These are phyloP conservation scores for Acropternis orthonyx DNA, from an alignment of 2,797 vertebrate species.

Conservation along the genomic window DNA sequence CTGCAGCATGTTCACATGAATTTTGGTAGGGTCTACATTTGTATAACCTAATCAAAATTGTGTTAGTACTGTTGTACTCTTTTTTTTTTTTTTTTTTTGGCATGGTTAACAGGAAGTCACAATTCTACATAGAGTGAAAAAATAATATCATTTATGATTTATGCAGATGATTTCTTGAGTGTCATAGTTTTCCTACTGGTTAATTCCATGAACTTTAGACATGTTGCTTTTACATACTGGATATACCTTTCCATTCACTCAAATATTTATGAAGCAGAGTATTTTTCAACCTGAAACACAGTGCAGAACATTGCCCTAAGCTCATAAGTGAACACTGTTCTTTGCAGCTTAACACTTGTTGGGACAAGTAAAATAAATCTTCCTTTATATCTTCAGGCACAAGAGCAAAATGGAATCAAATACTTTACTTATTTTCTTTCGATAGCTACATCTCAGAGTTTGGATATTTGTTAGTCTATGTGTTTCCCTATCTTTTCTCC, in stretches of 20 bases:
- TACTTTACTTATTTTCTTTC: background rate
- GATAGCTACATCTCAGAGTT: background rate
- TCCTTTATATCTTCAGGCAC: background rate
- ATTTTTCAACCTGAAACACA: background rate
- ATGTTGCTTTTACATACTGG: background rate
- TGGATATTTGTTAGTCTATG: background rate
- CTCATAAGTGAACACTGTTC: background rate
- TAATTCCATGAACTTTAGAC: background rate
- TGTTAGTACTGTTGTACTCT: background rate
- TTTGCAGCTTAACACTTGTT: background rate
- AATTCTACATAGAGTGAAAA: background rate
- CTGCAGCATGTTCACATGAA: rapidly evolving
- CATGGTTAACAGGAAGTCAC: background rate
- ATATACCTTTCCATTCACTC: background rate
- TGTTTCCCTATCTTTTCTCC: background rate
- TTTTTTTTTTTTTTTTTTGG: background rate
- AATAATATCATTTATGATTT: background rate
- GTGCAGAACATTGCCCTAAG: background rate
- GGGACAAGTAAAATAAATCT: background rate
- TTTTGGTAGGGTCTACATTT: background rate
- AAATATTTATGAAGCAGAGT: background rate
- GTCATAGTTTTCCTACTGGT: background rate
- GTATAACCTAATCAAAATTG: background rate
- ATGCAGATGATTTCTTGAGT: background rate
- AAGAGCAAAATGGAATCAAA: background rate